Percentiles rank a stretch among this genome's conserved stretches.
These are phyloP conservation scores for Psittacula derbiana DNA, from an alignment of 2,797 vertebrate species.

Conservation along the genomic window DNA sequence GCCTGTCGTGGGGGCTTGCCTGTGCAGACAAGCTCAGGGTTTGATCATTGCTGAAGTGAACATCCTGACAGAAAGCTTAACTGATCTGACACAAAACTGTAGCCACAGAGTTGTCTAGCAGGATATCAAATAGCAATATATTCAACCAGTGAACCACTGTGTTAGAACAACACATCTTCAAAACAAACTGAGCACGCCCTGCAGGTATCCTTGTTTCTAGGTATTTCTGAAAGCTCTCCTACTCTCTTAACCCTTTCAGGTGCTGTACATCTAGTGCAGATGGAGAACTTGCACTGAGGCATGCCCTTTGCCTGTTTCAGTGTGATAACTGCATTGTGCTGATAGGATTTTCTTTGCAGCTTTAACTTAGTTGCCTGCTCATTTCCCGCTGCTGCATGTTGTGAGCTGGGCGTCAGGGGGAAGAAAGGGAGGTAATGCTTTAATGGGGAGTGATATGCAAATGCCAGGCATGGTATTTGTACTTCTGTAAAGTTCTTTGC, in stretches of 20 bases:
- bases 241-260: conserved; percentile 7
- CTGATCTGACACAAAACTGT: background rate
- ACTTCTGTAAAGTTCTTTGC: background rate
- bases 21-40: background rate
- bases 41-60: background rate
- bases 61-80: background rate
- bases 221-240: background rate
- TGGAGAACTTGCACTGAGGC: background rate
- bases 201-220: background rate
- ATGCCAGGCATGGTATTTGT: background rate
- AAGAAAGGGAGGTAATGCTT: background rate
- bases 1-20: background rate
- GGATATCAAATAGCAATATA: background rate
- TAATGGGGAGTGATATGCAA: background rate
- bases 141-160: background rate
- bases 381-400: background rate
- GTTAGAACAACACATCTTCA: background rate
- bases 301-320: background rate
- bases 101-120: background rate
- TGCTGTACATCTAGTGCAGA: background rate
- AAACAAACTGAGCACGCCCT: background rate
- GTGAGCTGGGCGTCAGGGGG: background rate
- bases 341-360: background rate
- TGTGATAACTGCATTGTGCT: background rate
- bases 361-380: background rate